A percentile compares a stretch with the other conserved stretches of the same genome.
Conservation (phyloP, 1,140 invertebrate genomes). For the Drosophila bipectinata region DNA sequence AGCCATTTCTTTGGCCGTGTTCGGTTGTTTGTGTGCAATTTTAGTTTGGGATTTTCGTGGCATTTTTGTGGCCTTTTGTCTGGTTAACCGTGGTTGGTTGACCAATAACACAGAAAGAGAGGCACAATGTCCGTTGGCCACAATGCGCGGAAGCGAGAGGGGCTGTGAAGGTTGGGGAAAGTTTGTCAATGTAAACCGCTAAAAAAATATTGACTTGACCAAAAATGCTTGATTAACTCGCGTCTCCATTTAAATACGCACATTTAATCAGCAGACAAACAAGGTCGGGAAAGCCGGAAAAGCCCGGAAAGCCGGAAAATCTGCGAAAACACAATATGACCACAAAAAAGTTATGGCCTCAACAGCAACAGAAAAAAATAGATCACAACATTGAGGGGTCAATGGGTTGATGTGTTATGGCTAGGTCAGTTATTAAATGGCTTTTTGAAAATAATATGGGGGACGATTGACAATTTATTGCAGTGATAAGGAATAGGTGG, state of each 20-base stretch:
- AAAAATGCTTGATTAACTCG: slow-evolving; percentile 78
- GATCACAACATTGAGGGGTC: neutral
- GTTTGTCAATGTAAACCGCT: slow-evolving; percentile 56
- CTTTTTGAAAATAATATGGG: neutral
- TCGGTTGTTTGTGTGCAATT: slow-evolving; percentile 75
- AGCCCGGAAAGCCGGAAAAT: slow-evolving; percentile 4
- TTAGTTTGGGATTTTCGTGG: slow-evolving; percentile 84
- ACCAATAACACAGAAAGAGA: slow-evolving; percentile 68
- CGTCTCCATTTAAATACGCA: slow-evolving; percentile 65
- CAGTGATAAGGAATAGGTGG: no score
- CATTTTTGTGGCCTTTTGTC: slow-evolving; percentile 84
- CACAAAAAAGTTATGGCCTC: slow-evolving; percentile 5
- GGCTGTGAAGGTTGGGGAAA: slow-evolving; percentile 12
- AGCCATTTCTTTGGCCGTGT: slow-evolving; percentile 41
- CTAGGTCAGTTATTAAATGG: neutral
- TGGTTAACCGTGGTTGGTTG: slow-evolving; percentile 84
- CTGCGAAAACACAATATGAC: slow-evolving; percentile 1
- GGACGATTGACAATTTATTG: no score
- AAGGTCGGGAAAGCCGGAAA: slow-evolving; percentile 7
- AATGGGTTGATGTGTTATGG: neutral
- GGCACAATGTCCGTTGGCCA: slow-evolving; percentile 15
- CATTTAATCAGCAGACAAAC: slow-evolving; percentile 60
- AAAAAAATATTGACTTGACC: slow-evolving; percentile 81
- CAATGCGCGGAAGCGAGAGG: neutral
- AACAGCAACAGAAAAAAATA: neutral